Evolutionary conservation across 2,888 invertebrate species (phyloP).

Genomic region (Acanthosepion lycidas): DNA sequence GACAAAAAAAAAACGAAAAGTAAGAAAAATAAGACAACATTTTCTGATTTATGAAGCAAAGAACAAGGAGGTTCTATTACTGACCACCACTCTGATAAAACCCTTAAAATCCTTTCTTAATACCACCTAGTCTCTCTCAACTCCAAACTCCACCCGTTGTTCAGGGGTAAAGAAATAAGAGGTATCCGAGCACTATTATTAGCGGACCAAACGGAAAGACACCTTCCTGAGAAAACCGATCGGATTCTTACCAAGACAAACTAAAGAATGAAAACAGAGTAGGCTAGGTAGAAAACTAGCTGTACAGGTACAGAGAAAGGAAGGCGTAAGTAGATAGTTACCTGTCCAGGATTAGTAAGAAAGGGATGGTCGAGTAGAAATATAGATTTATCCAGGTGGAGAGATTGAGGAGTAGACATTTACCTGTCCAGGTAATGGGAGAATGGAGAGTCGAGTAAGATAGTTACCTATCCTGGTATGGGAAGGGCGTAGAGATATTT

Average conservation of each 20-base stretch:
- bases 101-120: neutral
- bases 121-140: neutral
- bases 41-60: neutral
- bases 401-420: constrained; percentile 15
- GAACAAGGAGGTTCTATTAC: neutral
- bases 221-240: neutral
- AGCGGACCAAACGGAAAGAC: neutral
- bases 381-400: neutral
- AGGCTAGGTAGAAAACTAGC: neutral
- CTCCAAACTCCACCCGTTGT: neutral
- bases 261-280: neutral
- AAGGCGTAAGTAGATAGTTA: constrained; percentile 20
- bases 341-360: neutral
- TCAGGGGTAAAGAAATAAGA: neutral
- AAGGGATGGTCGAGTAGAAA: neutral
- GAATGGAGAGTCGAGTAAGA: neutral
- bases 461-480: neutral
- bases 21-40: neutral
- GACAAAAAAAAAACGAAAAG: neutral
- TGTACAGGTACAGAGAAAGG: neutral
- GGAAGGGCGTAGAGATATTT: neutral
- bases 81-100: neutral
- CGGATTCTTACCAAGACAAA: neutral
- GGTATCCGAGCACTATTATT: constrained; percentile 11
- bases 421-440: neutral